A percentile compares a stretch with the other conserved stretches of the same genome.
Conservation (phyloP, 2,888 invertebrate genomes). For the Choreutis nemorana region DNA sequence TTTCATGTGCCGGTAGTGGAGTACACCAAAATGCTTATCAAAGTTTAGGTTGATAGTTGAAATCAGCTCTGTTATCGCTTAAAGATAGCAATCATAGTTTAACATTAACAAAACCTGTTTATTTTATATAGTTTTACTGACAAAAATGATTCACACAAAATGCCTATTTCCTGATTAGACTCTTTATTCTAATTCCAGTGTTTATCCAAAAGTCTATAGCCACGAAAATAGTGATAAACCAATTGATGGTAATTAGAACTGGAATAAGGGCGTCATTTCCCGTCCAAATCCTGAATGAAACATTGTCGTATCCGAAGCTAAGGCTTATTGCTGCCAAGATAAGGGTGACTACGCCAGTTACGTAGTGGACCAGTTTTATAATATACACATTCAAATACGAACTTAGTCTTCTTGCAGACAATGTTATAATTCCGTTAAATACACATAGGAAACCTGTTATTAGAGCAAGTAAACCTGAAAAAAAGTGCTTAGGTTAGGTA, state of each 20-base stretch:
- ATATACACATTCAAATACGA: slow-evolving; percentile 11
- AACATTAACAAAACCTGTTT: no score
- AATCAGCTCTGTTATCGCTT: no score
- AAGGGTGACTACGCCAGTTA: slow-evolving; percentile 20
- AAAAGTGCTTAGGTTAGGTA: slow-evolving; percentile 8
- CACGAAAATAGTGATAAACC: slow-evolving; percentile 18
- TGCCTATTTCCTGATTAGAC: no score
- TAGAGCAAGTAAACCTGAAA: slow-evolving; percentile 25
- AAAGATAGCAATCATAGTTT: no score
- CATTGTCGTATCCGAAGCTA: slow-evolving; percentile 19
- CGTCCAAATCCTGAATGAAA: slow-evolving; percentile 20
- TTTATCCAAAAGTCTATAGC: slow-evolving; percentile 21
- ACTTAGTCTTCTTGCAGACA: slow-evolving; percentile 15
- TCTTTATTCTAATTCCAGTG: slow-evolving; percentile 13
- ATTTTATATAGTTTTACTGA: slow-evolving; percentile 2
- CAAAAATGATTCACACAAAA: slow-evolving; percentile 2
- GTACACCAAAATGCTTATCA: no score
- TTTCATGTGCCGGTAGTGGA: no score
- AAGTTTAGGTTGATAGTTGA: no score
- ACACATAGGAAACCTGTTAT: slow-evolving; percentile 17
- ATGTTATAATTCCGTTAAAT: slow-evolving; percentile 18
- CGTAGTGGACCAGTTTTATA: slow-evolving; percentile 20
- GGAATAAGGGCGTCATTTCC: slow-evolving; percentile 14
- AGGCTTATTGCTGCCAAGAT: slow-evolving; percentile 21
- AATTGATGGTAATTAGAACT: slow-evolving; percentile 9